Percentiles rank a stretch among this genome's conserved stretches.
Evolutionary conservation across 2,797 vertebrate species (phyloP).

Genomic region (Momotus momota): DNA sequence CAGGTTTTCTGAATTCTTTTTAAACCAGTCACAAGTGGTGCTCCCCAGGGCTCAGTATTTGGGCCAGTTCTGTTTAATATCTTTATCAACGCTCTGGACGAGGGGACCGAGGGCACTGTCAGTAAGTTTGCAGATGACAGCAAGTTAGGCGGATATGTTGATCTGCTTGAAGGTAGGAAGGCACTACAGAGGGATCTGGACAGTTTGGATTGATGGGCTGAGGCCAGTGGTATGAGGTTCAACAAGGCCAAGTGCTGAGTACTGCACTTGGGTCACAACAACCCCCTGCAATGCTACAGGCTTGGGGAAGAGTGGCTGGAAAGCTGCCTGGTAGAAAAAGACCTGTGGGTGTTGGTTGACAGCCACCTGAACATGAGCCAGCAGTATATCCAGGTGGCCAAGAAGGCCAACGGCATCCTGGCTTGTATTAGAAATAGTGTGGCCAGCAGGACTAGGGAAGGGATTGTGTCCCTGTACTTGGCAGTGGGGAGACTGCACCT

Average conservation of each 20-base stretch:
- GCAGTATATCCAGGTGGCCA: background rate
- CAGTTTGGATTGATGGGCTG: fast-evolving
- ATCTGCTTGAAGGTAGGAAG: background rate
- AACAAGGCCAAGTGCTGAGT: background rate
- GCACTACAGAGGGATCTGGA: background rate
- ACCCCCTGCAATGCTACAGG: background rate
- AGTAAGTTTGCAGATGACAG: background rate
- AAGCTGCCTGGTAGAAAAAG: background rate
- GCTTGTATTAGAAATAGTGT: background rate
- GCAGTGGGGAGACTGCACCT: background rate
- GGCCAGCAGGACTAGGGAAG: background rate
- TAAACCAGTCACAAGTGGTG: background rate
- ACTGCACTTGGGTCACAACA: background rate
- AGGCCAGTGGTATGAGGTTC: background rate
- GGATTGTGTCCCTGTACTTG: background rate
- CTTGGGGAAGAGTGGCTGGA: background rate
- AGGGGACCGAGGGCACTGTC: background rate
- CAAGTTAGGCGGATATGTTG: background rate
- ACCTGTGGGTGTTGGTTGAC: background rate
- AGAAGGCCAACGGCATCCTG: background rate
- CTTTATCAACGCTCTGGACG: background rate
- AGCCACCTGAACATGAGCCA: background rate
- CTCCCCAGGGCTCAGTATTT: background rate
- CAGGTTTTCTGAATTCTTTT: background rate
- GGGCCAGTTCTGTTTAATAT: background rate